phyloP scores from a whole-genome alignment of 1,140 invertebrate genomes.

The Delia radicum region DNA sequence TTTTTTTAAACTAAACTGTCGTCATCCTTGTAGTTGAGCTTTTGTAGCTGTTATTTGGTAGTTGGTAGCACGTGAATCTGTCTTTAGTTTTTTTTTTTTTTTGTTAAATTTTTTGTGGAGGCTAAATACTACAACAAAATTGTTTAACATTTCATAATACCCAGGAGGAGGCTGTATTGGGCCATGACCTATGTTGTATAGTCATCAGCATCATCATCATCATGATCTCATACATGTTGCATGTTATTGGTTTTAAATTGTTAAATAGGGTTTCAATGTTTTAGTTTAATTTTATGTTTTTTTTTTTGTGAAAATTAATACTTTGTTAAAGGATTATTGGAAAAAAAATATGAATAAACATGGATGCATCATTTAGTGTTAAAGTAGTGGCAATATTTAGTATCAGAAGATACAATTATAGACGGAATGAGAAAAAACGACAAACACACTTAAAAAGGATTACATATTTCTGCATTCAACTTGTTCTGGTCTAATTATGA shows the following conservation, averaged over 20 bases:
- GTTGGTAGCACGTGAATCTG: slow-evolving; percentile 15
- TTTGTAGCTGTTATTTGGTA: background rate
- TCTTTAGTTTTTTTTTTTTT: background rate
- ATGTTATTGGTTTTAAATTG: slow-evolving; percentile 19
- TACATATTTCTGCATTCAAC: too few relatives aligned
- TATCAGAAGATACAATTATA: too few relatives aligned
- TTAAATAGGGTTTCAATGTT: slow-evolving; percentile 1
- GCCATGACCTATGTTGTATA: slow-evolving; percentile 4
- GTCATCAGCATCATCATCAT: background rate
- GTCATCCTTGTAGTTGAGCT: background rate
- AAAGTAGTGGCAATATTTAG: too few relatives aligned
- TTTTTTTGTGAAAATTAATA: slow-evolving; percentile 2
- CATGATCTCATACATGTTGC: slow-evolving; percentile 2
- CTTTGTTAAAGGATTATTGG: background rate
- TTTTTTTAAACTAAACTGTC: slow-evolving; percentile 3
- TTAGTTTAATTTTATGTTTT: background rate
- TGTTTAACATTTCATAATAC: slow-evolving; percentile 18
- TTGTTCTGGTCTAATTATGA: too few relatives aligned
- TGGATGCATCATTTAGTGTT: too few relatives aligned
- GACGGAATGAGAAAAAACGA: too few relatives aligned
- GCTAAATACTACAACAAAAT: slow-evolving; percentile 11
- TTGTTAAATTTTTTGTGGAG: background rate
- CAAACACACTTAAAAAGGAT: too few relatives aligned
- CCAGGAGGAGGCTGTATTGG: slow-evolving; percentile 8
- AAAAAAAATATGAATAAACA: too few relatives aligned